Evolutionary conservation across 2,797 vertebrate genomes (phyloP).

Genomic region (Brachyalestes nurse): DNA sequence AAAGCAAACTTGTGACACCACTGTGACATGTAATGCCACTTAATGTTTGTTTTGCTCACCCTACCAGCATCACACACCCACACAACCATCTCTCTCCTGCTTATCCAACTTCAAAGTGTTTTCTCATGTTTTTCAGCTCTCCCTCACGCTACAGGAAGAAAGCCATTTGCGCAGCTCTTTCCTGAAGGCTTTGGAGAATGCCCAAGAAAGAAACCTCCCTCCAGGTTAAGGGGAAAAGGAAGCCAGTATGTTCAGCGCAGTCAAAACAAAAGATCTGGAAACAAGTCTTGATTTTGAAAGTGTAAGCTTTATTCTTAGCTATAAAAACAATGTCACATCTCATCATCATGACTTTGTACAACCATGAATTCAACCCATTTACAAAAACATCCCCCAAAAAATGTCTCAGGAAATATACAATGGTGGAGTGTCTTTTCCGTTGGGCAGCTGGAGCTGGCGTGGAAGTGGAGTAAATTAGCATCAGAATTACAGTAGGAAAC

Average conservation of each 20-base stretch:
- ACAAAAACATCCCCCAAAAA: not conserved
- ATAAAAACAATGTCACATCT: constrained; percentile 9
- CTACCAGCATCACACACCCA: not conserved
- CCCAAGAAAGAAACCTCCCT: not conserved
- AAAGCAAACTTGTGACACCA: too few species aligned
- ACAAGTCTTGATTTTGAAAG: constrained; percentile 1
- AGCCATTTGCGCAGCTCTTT: not conserved
- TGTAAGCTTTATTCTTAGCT: constrained; percentile 44
- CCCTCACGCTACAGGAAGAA: not conserved
- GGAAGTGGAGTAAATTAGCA: constrained; percentile 46
- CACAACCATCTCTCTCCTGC: not conserved
- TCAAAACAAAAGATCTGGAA: not conserved
- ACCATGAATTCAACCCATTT: constrained; percentile 23
- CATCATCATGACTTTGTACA: not conserved
- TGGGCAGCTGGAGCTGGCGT: constrained; percentile 19
- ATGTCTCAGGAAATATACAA: not conserved
- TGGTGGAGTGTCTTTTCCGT: not conserved
- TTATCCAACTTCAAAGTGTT: not conserved
- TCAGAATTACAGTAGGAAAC: constrained; percentile 20
- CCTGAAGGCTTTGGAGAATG: not conserved
- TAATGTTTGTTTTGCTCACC: not conserved
- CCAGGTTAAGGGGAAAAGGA: not conserved
- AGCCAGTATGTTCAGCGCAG: not conserved
- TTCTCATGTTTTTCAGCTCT: not conserved
- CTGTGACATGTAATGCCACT: not conserved